Conservation (phyloP, 2,113 vertebrate genomes). For the Sorex fumeus region DNA sequence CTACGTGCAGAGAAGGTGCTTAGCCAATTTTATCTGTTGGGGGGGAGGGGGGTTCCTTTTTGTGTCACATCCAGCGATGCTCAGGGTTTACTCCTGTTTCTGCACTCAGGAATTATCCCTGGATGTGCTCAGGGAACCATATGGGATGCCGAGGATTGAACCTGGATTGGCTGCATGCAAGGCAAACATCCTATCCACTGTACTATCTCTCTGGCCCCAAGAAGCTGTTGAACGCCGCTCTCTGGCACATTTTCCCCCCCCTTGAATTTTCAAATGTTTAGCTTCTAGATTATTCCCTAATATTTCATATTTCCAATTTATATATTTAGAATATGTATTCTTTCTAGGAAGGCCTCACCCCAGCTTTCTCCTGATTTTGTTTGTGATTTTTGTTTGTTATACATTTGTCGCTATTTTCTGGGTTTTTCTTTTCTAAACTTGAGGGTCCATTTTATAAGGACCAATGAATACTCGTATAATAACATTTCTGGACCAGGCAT, state of each 20-base stretch:
- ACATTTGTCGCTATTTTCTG: not conserved
- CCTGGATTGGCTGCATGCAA: too few species aligned
- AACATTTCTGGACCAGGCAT: not conserved
- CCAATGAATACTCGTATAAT: not conserved
- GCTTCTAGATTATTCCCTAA: constrained; percentile 18
- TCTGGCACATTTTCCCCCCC: not conserved
- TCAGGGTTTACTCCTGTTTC: too few species aligned
- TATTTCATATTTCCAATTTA: not conserved
- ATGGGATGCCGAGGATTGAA: too few species aligned
- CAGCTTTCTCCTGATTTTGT: not conserved
- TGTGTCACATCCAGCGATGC: too few species aligned
- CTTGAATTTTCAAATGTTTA: not conserved
- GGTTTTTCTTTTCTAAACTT: not conserved
- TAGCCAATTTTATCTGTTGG: too few species aligned
- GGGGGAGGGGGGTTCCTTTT: too few species aligned
- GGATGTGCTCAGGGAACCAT: too few species aligned
- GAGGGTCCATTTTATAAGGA: not conserved
- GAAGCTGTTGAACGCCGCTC: too few species aligned
- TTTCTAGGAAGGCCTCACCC: not conserved
- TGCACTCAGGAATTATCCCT: too few species aligned
- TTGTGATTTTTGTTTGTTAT: not conserved
- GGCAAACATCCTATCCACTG: too few species aligned
- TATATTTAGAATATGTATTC: not conserved
- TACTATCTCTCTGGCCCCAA: too few species aligned
- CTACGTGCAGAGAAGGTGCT: too few species aligned